Evolutionary conservation across 2,797 vertebrate species (phyloP), one percentile per base, ranked within the genome.

Genomic region (Syngnathus rostellatus): DNA sequence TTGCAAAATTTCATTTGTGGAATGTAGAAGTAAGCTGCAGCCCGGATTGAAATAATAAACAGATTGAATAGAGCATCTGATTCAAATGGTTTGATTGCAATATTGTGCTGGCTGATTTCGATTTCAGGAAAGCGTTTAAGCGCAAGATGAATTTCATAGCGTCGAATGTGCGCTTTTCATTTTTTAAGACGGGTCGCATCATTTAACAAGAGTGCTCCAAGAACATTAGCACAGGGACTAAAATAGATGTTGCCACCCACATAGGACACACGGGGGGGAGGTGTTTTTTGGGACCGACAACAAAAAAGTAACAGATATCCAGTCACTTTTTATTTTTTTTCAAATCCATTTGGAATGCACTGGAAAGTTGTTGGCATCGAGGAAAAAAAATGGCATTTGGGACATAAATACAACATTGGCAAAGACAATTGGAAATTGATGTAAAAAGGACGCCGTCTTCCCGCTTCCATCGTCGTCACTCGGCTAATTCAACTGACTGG

Each of bases 401-500:
- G 14, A 46, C 46, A 6, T 17, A 17, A 48, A 48, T 48, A 17
- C 16, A 48, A 48, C 46, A 48, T 48, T 31, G 31, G 60, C 11
- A 25, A 45, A 62, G 21, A 62, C n/a, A 9, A 11, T 76, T 68
- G 7, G 16, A 48, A 6, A 65, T 66, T 65, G 48, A 82, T 76
- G 45, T 59, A 68, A 77, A 53, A 37, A 38, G 25, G n/a, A 51
- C 10, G 50, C 3, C 17, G 6, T 25, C 11, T 45, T 46, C 41
- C 21, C 23, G 50, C 37, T 39, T 19, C 54, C 68, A 55, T 64
- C 41, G 73, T 70, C 67, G 83, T 85, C 75, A 76, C 78, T 73
- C 45, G 53, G 58, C 80, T 77, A 81, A 84, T 85, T 85, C 79
- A 82, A 83, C 76, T 74, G 68, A 71, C 63, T 72, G 64, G 68